These are phyloP conservation scores for Griposia aprilina DNA, from an alignment of 2,888 invertebrate species.

Conservation along the genomic window DNA sequence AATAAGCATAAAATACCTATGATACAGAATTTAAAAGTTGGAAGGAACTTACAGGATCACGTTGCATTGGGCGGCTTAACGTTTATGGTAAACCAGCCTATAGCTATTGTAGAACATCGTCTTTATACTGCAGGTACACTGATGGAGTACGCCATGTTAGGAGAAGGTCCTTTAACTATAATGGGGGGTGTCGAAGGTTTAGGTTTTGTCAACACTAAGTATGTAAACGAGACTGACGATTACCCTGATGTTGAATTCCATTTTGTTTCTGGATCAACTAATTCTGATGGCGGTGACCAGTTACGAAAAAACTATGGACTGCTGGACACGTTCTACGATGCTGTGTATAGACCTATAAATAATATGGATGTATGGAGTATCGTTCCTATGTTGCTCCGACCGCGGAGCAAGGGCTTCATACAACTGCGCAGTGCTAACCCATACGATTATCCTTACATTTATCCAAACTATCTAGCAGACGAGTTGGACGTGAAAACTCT, in stretches of 20 bases:
- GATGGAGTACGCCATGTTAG: slow-evolving; percentile 95
- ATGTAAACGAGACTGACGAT: slow-evolving; percentile 94
- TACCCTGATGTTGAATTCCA: slow-evolving; percentile 97
- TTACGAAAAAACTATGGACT: slow-evolving; percentile 95
- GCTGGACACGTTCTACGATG: slow-evolving; percentile 93
- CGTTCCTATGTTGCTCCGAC: slow-evolving; percentile 95
- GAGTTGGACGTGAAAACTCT: slow-evolving; percentile 94
- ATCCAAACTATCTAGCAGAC: slow-evolving; percentile 97
- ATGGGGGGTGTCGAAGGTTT: slow-evolving; percentile 97
- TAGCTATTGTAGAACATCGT: slow-evolving; percentile 95
- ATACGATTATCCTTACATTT: slow-evolving; percentile 96
- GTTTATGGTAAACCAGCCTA: slow-evolving; percentile 94
- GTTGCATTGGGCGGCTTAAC: slow-evolving; percentile 96
- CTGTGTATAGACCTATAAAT: slow-evolving; percentile 94
- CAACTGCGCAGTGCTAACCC: slow-evolving; percentile 96
- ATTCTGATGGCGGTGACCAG: slow-evolving; percentile 96
- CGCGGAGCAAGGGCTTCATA: slow-evolving; percentile 95
- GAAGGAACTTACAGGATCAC: slow-evolving; percentile 97
- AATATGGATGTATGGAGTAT: slow-evolving; percentile 96
- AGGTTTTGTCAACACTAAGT: slow-evolving; percentile 97
- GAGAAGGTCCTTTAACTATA: slow-evolving; percentile 95
- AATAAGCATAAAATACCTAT: slow-evolving; percentile 94
- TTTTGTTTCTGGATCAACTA: slow-evolving; percentile 96
- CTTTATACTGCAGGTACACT: slow-evolving; percentile 95
- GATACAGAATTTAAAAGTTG: slow-evolving; percentile 95